Base-by-base conservation (phyloP, 2,888 invertebrate species). In the Drosophila tanythrix region DNA sequence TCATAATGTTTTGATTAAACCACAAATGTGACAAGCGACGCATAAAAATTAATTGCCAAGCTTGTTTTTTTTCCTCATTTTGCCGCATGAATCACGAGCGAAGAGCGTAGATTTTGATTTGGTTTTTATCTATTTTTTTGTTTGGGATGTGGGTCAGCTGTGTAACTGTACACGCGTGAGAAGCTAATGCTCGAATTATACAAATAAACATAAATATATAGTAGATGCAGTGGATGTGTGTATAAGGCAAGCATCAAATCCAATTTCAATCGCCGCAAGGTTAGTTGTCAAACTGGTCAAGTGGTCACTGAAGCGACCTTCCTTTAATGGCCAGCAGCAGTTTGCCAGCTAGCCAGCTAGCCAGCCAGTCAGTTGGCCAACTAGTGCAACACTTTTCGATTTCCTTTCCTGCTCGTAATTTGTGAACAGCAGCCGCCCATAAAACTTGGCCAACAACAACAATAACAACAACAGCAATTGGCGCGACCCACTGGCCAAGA, bases 1-100 rank as follows among this genome's bases (percentile, higher is more conserved):
- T 87, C 88, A 87, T 86, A 87, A 87, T 87, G 88, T 87, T 87
- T 84, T 84, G 88, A 87, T 87, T 83, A 88, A 76, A 56, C 38
- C 84, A 76, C 88, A 86, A 88, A 87, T 88, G 88, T 87, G 87
- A 86, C 88, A 88, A 81, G 83, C 82, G 76, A 69, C 73, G 88
- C 84, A 88, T 88, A 70, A 68, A 87, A 88, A 82, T 88, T 80
- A 70, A 86, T 88, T 86, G 82, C 70, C 79, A 82, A 80, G 82
- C 82, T 70, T 81, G 82, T 82, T 79, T 70, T 63, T 25, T 27
- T 18, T 4, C 18, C 10, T 27, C 5, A 8, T 18, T 27, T 15
- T 29, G 18, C 15, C 29, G 11, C n/a, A 3, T 43, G 57, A 70
- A 56, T 74, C 57, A 57, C 70, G 51, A 70, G 65, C 50, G 21